Conservation (phyloP, 2,888 invertebrate species). For the Reticulitermes lucifugus region DNA sequence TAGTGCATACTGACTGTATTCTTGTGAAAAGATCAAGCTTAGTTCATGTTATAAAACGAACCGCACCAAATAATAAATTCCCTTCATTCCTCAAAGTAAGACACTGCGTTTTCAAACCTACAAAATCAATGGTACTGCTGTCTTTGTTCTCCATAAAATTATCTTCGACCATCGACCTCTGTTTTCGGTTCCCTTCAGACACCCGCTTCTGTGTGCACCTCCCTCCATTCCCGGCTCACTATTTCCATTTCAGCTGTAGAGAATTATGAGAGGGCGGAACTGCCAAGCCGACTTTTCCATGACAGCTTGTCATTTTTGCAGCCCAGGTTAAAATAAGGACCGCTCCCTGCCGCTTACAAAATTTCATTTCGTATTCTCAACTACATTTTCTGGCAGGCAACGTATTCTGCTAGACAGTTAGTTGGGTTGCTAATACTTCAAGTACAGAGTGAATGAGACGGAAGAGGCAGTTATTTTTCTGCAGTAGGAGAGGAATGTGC, state of each 20-base stretch:
- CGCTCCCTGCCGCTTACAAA: neutral
- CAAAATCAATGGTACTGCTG: neutral
- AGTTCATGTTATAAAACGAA: too few relatives aligned
- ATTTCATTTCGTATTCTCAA: slow-evolving; percentile 25
- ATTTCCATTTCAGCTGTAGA: neutral
- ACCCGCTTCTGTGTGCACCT: neutral
- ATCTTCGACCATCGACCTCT: neutral
- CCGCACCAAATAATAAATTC: too few relatives aligned
- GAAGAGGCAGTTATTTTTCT: neutral
- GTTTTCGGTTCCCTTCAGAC: neutral
- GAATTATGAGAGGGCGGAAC: slow-evolving; percentile 8
- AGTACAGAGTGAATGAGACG: neutral
- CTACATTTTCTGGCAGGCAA: neutral
- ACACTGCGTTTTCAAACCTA: neutral
- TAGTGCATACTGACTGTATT: too few relatives aligned
- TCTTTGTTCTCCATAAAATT: neutral
- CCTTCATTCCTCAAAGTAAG: neutral
- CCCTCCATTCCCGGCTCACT: neutral
- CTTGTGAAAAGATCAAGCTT: too few relatives aligned
- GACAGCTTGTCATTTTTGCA: slow-evolving; percentile 24
- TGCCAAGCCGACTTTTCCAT: slow-evolving; percentile 12
- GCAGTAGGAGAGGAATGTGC: neutral
- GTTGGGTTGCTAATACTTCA: neutral
- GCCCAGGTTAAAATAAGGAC: slow-evolving; percentile 12
- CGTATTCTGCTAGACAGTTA: neutral